Percentiles rank a stretch among this genome's conserved stretches.
These are phyloP conservation scores for Yponomeuta plumbellus DNA, from an alignment of 2,888 invertebrate species.

Conservation along the genomic window DNA sequence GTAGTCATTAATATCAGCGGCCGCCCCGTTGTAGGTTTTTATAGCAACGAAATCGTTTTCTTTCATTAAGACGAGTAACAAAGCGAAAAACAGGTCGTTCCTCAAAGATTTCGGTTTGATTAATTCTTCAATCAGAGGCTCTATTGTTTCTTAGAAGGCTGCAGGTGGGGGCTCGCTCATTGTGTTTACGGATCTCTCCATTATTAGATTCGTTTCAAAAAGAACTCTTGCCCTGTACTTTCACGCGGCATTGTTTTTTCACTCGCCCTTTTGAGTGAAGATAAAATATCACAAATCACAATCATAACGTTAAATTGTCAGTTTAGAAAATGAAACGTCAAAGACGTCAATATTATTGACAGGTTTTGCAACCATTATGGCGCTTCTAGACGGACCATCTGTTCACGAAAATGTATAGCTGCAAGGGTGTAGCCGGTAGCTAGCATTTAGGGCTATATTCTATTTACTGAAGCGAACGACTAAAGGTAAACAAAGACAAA, in stretches of 20 bases:
- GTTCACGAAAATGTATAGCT: no score
- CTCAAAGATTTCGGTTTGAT: slow-evolving; percentile 44
- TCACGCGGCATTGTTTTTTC: background rate
- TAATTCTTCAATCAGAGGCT: slow-evolving; percentile 39
- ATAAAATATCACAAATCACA: background rate
- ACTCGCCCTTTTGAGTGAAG: background rate
- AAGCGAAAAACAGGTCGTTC: slow-evolving; percentile 41
- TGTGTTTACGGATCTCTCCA: slow-evolving; percentile 29
- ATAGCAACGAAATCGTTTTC: slow-evolving; percentile 41
- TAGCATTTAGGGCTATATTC: no score
- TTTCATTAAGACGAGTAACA: slow-evolving; percentile 40
- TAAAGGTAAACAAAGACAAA: no score
- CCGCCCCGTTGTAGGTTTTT: slow-evolving; percentile 25
- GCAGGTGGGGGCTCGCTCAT: slow-evolving; percentile 29
- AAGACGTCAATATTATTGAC: no score
- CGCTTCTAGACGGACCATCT: no score
- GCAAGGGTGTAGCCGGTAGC: no score
- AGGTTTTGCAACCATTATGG: no score
- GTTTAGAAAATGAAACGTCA: no score
- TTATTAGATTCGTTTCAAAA: slow-evolving; percentile 23
- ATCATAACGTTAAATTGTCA: no score
- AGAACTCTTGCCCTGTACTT: background rate
- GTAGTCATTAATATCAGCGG: slow-evolving; percentile 30
- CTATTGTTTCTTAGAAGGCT: slow-evolving; percentile 35
- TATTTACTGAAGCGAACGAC: no score